Evolutionary conservation across 2,113 vertebrate species (phyloP).

Genomic region (Cynocephalus volans): DNA sequence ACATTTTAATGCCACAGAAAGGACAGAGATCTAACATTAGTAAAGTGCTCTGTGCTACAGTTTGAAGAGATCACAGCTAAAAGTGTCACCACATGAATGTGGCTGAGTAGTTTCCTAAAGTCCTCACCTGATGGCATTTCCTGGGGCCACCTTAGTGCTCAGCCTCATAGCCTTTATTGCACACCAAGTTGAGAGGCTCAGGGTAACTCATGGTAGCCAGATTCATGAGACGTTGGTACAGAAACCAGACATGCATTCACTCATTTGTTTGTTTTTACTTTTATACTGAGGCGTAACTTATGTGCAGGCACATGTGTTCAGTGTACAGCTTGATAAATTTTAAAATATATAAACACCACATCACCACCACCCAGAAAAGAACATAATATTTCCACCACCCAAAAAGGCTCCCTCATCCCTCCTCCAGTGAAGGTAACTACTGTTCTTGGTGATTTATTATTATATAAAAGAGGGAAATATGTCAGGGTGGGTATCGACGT

Average conservation of each 20-base stretch:
- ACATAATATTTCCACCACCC: neutral
- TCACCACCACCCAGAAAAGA: neutral
- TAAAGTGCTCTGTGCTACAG: neutral
- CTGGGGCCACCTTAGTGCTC: neutral
- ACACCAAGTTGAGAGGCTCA: neutral
- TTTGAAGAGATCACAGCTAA: neutral
- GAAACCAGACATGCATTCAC: neutral
- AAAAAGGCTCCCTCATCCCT: neutral
- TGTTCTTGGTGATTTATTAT: neutral
- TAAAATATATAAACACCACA: neutral
- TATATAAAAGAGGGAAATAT: neutral
- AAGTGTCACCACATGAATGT: neutral
- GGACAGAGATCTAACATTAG: neutral
- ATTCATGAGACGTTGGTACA: neutral
- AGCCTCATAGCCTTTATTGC: accelerated
- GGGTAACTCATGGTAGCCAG: neutral
- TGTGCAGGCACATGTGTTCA: neutral
- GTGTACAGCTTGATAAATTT: neutral
- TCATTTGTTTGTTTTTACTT: neutral
- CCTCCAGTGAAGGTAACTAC: neutral
- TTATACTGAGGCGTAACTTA: neutral
- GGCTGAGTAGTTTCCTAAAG: neutral
- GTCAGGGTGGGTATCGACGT: neutral
- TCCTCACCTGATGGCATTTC: neutral
- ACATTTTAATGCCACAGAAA: neutral